Percentiles rank a stretch among this genome's conserved stretches.
These are phyloP conservation scores for Octomys mimax DNA, from an alignment of 2,797 vertebrate species.

Conservation along the genomic window DNA sequence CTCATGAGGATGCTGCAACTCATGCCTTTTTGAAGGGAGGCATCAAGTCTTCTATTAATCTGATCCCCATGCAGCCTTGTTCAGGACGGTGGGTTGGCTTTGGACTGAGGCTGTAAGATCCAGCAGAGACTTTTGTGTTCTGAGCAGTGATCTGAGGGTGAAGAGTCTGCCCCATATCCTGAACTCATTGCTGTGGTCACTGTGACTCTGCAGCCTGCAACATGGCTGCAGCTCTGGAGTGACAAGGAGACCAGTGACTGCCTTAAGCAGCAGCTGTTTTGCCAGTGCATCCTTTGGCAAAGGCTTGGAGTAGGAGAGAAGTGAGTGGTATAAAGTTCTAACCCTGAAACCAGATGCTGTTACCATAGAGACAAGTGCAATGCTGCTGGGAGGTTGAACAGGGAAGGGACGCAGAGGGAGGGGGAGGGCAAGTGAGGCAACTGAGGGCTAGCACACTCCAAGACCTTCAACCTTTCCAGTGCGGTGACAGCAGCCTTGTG, in stretches of 20 bases:
- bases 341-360: constrained; percentile 54
- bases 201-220: neutral
- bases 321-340: constrained; percentile 45
- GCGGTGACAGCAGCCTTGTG: constrained; percentile 64
- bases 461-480: constrained; percentile 78
- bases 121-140: accelerated
- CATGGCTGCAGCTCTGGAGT: neutral
- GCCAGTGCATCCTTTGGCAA: constrained; percentile 50
- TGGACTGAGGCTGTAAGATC: neutral
- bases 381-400: neutral
- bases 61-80: neutral
- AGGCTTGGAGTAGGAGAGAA: constrained; percentile 15
- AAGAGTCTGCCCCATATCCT: neutral
- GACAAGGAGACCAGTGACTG: neutral
- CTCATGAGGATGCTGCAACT: neutral
- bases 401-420: neutral
- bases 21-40: constrained; percentile 4
- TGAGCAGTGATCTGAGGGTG: no score
- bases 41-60: neutral
- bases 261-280: constrained; percentile 29
- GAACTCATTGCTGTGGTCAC: neutral
- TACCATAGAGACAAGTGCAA: constrained; percentile 43
- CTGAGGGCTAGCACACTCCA: constrained; percentile 57
- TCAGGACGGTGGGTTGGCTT: neutral
- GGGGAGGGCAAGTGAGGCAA: constrained; percentile 81